phyloP scores from a whole-genome alignment of 2,888 invertebrate species.

The Drosophila rubida region DNA sequence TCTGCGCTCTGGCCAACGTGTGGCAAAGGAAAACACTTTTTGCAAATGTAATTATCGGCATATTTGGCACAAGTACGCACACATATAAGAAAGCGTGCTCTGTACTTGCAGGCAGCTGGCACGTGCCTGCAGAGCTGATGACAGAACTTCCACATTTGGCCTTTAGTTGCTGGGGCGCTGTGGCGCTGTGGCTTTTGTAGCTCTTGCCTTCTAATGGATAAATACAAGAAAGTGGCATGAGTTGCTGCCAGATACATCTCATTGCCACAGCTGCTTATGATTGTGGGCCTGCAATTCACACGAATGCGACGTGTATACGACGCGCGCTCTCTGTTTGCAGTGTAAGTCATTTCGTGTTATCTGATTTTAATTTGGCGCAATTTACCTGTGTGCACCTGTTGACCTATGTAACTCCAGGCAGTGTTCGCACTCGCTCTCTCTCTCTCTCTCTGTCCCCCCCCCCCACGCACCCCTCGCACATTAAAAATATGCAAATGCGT shows the following conservation, averaged over 20 bases:
- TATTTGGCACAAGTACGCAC: conserved; percentile 57
- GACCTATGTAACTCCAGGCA: conserved; percentile 44
- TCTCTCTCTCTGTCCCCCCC: too few relatives aligned
- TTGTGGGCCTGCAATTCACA: conserved; percentile 23
- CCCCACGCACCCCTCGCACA: conserved; percentile 5
- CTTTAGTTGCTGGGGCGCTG: conserved; percentile 29
- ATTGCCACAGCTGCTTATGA: conserved; percentile 53
- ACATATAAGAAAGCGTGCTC: neutral
- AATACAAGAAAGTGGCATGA: conserved; percentile 28
- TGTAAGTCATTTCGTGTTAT: conserved; percentile 74
- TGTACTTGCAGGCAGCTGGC: conserved; percentile 40
- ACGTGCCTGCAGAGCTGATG: conserved; percentile 62
- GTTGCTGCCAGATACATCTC: neutral
- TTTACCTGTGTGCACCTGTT: conserved; percentile 77
- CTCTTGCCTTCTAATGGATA: conserved; percentile 25
- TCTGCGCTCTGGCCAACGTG: neutral
- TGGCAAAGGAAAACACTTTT: conserved; percentile 51
- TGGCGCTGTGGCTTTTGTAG: conserved; percentile 19
- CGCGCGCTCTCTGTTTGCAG: conserved; percentile 1
- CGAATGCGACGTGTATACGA: conserved; percentile 1
- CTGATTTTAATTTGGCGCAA: conserved; percentile 80
- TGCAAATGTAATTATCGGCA: conserved; percentile 77
- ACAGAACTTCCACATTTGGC: conserved; percentile 23
- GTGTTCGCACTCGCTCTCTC: too few relatives aligned
- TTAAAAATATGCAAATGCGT: conserved; percentile 72